A percentile compares a stretch with the other conserved stretches of the same genome.
phyloP scores from a whole-genome alignment of 2,797 vertebrate genomes.

The Amblyopsis hoosieri region DNA sequence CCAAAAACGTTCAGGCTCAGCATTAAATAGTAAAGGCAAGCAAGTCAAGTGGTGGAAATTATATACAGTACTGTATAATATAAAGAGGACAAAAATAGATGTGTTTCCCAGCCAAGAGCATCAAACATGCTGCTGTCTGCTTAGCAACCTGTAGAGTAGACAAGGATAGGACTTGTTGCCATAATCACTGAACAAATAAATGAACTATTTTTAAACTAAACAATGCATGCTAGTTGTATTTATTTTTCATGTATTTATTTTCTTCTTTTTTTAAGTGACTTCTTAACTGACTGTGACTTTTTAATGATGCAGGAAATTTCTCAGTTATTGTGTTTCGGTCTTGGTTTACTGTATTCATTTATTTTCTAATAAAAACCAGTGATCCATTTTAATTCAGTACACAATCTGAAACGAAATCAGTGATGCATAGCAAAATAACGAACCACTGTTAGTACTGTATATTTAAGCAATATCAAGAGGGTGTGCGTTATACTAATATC shows the following conservation, averaged over 20 bases:
- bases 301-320: conserved; percentile 17
- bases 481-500: no score
- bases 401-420: conserved; percentile 45
- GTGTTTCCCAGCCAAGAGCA: conserved; percentile 54
- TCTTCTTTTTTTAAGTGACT: conserved; percentile 2
- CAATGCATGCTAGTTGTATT: neutral
- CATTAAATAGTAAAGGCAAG: conserved; percentile 5
- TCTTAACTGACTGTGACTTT: conserved; percentile 9
- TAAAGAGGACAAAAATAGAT: conserved; percentile 54
- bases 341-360: conserved; percentile 28
- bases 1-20: conserved; percentile 8
- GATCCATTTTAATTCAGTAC: conserved; percentile 59
- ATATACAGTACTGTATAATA: conserved; percentile 57
- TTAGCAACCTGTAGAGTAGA: conserved; percentile 59
- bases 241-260: neutral
- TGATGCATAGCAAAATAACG: conserved; percentile 34
- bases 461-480: no score
- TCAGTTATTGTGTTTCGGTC: conserved; percentile 31
- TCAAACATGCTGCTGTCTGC: conserved; percentile 55
- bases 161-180: conserved; percentile 26
- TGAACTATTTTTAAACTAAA: no score
- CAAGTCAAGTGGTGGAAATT: conserved; percentile 19
- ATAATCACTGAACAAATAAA: neutral
- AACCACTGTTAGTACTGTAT: conserved; percentile 33
- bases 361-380: conserved; percentile 20